Evolutionary conservation across 2,797 vertebrate species (phyloP).

Genomic region (Neostethus bicornis): DNA sequence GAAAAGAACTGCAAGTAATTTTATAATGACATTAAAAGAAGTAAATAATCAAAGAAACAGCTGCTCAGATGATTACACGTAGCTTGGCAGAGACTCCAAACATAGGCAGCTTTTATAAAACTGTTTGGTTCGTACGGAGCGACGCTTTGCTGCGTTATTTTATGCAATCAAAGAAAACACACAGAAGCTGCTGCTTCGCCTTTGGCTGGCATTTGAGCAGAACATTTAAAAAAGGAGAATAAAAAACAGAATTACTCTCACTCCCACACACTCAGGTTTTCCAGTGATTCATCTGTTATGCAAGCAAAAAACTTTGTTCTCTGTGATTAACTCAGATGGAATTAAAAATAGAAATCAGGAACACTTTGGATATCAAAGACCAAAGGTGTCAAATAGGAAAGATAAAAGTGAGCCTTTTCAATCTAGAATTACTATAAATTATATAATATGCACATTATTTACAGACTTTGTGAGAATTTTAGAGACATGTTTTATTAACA

Average conservation of each 20-base stretch:
- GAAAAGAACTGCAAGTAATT: background rate
- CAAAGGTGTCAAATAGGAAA: background rate
- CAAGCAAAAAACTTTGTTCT: slow-evolving; percentile 27
- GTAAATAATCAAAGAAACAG: slow-evolving; percentile 20
- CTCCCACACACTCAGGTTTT: slow-evolving; percentile 29
- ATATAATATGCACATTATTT: background rate
- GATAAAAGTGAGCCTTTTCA: no score
- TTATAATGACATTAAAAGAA: background rate
- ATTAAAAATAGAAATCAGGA: background rate
- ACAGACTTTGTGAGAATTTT: background rate
- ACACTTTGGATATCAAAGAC: background rate
- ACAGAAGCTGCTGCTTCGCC: slow-evolving; percentile 61
- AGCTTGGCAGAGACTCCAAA: slow-evolving; percentile 37
- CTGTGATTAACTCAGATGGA: slow-evolving; percentile 18
- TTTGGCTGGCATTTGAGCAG: slow-evolving; percentile 57
- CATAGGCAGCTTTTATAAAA: slow-evolving; percentile 24
- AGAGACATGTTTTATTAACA: background rate
- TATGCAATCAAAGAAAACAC: slow-evolving; percentile 66
- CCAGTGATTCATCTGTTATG: slow-evolving; percentile 22
- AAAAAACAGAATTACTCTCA: slow-evolving; percentile 33
- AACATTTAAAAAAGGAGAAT: slow-evolving; percentile 50
- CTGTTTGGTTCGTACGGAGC: slow-evolving; percentile 27
- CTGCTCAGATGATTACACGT: slow-evolving; percentile 21
- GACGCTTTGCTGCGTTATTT: slow-evolving; percentile 41
- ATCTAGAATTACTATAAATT: no score